phyloP scores from a whole-genome alignment of 1,140 invertebrate genomes.

The Protaetia brevitarsis region DNA sequence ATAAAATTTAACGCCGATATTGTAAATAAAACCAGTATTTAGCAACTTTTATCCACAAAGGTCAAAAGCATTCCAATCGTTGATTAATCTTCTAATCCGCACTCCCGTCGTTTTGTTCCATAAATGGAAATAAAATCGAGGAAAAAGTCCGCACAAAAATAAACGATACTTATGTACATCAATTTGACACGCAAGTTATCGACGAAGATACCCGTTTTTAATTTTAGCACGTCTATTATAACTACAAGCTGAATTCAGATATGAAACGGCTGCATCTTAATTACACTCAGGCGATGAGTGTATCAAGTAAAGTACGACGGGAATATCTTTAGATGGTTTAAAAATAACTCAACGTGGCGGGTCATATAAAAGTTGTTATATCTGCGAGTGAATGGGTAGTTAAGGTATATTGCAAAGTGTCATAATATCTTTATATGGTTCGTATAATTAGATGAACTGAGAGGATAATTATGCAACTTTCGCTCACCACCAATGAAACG shows the following conservation, averaged over 20 bases:
- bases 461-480: not conserved
- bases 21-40: not conserved
- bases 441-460: not conserved
- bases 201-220: too few relatives aligned
- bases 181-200: not conserved
- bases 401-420: not conserved
- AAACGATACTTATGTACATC: not conserved
- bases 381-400: not conserved
- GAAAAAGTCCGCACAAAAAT: not conserved
- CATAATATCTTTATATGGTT: not conserved
- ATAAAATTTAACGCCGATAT: not conserved
- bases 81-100: not conserved
- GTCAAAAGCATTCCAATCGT: not conserved
- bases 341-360: not conserved
- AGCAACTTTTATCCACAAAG: conserved; percentile 9
- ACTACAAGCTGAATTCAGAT: not conserved
- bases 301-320: too few relatives aligned
- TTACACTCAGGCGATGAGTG: too few relatives aligned
- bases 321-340: not conserved
- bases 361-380: not conserved
- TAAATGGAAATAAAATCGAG: not conserved
- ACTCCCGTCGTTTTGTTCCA: not conserved
- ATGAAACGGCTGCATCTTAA: not conserved
- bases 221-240: not conserved
- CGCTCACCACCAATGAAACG: not conserved